Evolutionary conservation across 2,888 invertebrate genomes (phyloP).

Genomic region (Clepsis dumicolana): DNA sequence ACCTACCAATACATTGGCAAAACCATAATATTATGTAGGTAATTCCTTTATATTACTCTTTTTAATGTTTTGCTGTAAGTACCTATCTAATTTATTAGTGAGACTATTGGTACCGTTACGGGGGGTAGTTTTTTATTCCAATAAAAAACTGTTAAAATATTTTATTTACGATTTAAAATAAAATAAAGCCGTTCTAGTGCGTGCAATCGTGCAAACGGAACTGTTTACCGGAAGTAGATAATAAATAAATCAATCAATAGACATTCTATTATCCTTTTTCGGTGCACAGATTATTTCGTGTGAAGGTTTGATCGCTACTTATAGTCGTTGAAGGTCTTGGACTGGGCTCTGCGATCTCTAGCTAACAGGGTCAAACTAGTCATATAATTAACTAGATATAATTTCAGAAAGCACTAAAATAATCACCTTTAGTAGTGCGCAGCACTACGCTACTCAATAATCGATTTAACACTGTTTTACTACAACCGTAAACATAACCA

Average conservation of each 20-base stretch:
- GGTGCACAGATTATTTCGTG: constrained; percentile 36
- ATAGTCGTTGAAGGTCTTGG: constrained; percentile 44
- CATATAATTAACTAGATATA: constrained; percentile 42
- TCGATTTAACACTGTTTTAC: constrained; percentile 45
- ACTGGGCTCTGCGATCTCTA: constrained; percentile 59
- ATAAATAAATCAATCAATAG: constrained; percentile 20
- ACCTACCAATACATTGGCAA: neutral
- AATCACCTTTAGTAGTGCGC: neutral
- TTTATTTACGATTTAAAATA: no score
- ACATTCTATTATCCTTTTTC: constrained; percentile 33
- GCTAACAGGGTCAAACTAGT: constrained; percentile 54
- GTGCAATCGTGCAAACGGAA: constrained; percentile 26
- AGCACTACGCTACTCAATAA: constrained; percentile 27
- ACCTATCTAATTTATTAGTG: no score
- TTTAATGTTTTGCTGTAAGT: no score
- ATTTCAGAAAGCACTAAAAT: neutral
- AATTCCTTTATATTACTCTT: no score
- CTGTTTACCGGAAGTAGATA: constrained; percentile 33
- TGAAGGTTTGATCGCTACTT: constrained; percentile 36
- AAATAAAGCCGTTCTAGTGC: no score
- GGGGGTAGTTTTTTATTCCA: no score
- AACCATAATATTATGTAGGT: no score
- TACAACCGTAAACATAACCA: constrained; percentile 75
- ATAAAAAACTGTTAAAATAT: no score
- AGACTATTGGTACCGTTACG: no score